A percentile compares a stretch with the other conserved stretches of the same genome.
phyloP scores from a whole-genome alignment of 2,888 invertebrate genomes.

The Orthonevra nobilis region DNA sequence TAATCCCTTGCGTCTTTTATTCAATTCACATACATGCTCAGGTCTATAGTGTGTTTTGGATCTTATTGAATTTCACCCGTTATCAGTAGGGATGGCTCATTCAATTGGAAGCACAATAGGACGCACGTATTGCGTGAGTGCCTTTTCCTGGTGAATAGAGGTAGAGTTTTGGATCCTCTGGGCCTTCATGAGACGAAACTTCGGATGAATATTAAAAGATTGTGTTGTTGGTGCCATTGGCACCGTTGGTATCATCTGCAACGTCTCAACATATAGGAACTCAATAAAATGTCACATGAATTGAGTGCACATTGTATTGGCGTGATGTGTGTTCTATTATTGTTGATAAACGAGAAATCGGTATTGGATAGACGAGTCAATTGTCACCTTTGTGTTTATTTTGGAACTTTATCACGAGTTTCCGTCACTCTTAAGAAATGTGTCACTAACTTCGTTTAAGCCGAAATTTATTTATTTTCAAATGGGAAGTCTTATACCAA shows the following conservation, averaged over 20 bases:
- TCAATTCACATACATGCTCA: slow-evolving; percentile 61
- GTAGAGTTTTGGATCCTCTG: slow-evolving; percentile 54
- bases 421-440: slow-evolving; percentile 38
- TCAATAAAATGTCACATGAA: slow-evolving; percentile 66
- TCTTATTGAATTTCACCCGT: slow-evolving; percentile 69
- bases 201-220: slow-evolving; percentile 62
- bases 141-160: slow-evolving; percentile 55
- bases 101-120: slow-evolving; percentile 69
- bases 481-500: neutral
- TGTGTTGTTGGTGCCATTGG: slow-evolving; percentile 6
- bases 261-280: slow-evolving; percentile 51
- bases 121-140: slow-evolving; percentile 70
- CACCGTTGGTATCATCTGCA: slow-evolving; percentile 43
- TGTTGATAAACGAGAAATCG: slow-evolving; percentile 10
- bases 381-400: slow-evolving; percentile 61
- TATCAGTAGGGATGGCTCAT: slow-evolving; percentile 67
- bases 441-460: slow-evolving; percentile 27
- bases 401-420: slow-evolving; percentile 60
- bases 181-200: slow-evolving; percentile 45
- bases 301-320: slow-evolving; percentile 64
- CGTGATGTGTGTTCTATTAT: slow-evolving; percentile 43
- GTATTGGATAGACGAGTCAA: slow-evolving; percentile 35
- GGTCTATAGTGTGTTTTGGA: slow-evolving; percentile 17
- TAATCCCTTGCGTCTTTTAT: slow-evolving; percentile 67
- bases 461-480: slow-evolving; percentile 37